Evolutionary conservation across 2,113 vertebrate species (phyloP), one percentile per base, ranked within the genome.

Genomic region (Lophius piscatorius): DNA sequence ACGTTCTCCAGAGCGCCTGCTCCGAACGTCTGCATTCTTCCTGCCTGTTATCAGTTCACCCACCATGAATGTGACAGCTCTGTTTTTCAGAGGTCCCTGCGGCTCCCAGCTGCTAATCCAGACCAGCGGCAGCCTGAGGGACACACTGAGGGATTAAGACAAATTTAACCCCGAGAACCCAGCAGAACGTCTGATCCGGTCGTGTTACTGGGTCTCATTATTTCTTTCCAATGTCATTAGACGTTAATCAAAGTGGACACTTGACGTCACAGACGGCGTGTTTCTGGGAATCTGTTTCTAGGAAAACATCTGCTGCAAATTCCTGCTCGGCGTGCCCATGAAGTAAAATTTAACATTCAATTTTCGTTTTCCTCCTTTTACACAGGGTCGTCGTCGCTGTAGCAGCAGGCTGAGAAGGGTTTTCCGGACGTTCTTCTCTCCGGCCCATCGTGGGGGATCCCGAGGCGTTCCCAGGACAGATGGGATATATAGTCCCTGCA

Each of bases 191-290:
- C 47, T 42, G 59, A 48, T 17, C 60, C 54, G 34, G 44, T 22
- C 24, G 24, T 49, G 21, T 56, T 20, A 35, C 45, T 41, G 50
- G 67, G 51, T 67, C 62, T 77, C 74, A 67, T 76, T 76, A 70
- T 59, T 55, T 59, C 50, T 48, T 38, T 56, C 48, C 9, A 22
- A 39, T 41, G 17, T 64, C 59, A 33, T 58, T 54, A 46, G 39
- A 20, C 50, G 9, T 50, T 4, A 38, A 45, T 52, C 33, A 33
- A 36, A 57, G 44, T 31, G 31, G 50, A 71, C 28, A 42, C 29
- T 29, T 4, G 1, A 14, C 9, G 3, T 48, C 31, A 16, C 48
- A 40, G 40, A 9, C 12, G 4, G 31, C n/a, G 18, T 21, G 54
- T 23, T 44, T 44, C 29, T 56, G 44, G 6, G 20, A 24, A 23